Conservation (phyloP, 2,888 invertebrate genomes). For the Spisula solida region DNA sequence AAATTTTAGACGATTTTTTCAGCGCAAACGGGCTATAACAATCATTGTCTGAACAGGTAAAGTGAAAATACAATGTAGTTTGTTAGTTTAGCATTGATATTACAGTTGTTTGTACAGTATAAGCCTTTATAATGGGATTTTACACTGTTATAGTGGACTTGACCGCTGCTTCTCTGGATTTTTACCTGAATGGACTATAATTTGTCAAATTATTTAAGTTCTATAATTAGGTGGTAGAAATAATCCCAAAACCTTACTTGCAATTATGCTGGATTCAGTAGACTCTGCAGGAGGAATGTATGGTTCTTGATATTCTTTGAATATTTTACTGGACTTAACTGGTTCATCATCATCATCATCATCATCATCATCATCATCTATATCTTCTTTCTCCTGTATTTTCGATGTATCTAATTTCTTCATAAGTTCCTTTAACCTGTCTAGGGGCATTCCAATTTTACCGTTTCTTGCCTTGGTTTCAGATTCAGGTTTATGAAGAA, state of each 20-base stretch:
- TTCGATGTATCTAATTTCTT: background rate
- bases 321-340: background rate
- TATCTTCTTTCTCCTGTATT: background rate
- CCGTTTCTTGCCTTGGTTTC: background rate
- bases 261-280: background rate
- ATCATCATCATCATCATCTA: background rate
- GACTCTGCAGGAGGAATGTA: background rate
- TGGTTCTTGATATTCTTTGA: background rate
- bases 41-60: too few relatives aligned
- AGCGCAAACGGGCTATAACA: too few relatives aligned
- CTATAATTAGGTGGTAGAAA: too few relatives aligned
- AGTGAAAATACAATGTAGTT: too few relatives aligned
- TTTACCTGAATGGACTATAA: too few relatives aligned
- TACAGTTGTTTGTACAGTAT: too few relatives aligned
- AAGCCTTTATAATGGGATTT: too few relatives aligned
- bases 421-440: background rate
- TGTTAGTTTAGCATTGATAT: too few relatives aligned
- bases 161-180: too few relatives aligned
- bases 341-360: background rate
- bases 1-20: too few relatives aligned
- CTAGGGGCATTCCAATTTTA: background rate
- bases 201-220: too few relatives aligned
- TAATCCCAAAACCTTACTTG: background rate
- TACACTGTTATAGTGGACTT: too few relatives aligned
- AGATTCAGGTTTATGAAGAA: background rate